Evolutionary conservation across 2,888 invertebrate genomes (phyloP).

Genomic region (Sclerodermus sp.): DNA sequence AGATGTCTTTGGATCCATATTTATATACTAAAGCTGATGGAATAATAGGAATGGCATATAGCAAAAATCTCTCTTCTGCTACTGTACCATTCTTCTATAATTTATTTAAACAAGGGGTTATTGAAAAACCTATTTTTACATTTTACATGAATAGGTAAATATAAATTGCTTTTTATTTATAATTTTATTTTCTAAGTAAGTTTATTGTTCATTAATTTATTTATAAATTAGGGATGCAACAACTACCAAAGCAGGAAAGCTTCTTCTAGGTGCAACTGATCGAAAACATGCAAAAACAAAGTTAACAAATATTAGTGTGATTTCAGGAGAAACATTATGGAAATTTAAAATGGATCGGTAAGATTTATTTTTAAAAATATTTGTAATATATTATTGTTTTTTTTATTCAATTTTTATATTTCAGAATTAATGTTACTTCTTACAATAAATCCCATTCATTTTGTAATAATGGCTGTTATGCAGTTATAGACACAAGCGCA

Average conservation of each 20-base stretch:
- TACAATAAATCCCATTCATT: constrained; percentile 35
- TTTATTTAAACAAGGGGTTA: constrained; percentile 62
- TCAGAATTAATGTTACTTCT: not conserved
- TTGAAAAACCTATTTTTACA: constrained; percentile 65
- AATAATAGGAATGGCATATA: constrained; percentile 69
- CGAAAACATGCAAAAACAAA: constrained; percentile 65
- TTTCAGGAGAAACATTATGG: constrained; percentile 68
- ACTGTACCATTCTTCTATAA: constrained; percentile 69
- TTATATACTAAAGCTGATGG: constrained; percentile 72
- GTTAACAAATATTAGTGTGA: constrained; percentile 62
- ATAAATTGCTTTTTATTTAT: not conserved
- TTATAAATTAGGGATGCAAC: constrained; percentile 60
- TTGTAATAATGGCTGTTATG: constrained; percentile 52
- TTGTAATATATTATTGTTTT: not conserved
- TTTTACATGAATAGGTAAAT: constrained; percentile 70
- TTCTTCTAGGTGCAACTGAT: constrained; percentile 68
- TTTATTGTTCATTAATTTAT: not conserved
- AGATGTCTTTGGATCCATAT: constrained; percentile 66
- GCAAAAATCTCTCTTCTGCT: constrained; percentile 58
- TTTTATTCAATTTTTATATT: not conserved
- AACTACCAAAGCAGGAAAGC: constrained; percentile 62
- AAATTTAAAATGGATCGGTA: constrained; percentile 70
- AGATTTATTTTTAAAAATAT: constrained; percentile 13
- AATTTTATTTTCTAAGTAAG: not conserved
- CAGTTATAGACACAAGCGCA: constrained; percentile 56